Evolutionary conservation across 2,888 invertebrate species (phyloP), one percentile per base, ranked within the genome.

Genomic region (Branchellion lobata): DNA sequence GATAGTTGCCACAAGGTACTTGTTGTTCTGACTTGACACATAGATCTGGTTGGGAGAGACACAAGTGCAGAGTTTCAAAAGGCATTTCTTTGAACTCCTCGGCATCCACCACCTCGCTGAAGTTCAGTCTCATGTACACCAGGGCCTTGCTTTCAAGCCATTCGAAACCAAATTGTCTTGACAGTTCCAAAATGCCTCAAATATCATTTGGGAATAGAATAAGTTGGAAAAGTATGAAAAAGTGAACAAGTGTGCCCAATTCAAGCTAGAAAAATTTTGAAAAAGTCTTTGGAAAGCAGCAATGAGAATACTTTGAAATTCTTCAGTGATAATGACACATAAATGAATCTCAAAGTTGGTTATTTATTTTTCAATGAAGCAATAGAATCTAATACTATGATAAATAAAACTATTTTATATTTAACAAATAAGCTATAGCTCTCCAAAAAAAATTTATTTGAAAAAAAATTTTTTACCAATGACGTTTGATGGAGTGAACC

Each of bases 31-130:
- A 65, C 24, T 65, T 34, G 18, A 77, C 31, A 33, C 29, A 34
- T 21, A 77, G 65, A 34, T 77, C 57, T 14, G 21, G 29, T 27
- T 8, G 24, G 31, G 77, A 77, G n/a, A 77, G 34, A 36, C 57
- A 77, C 14, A 57, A 18, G 1, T 33, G 11, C n/a, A 77, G 31
- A 0, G 34, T 14, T 57, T 34, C 33, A n/a, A 61, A 34, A 24
- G 77, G 61, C 77, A 77, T 65, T 27, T 61, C n/a, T 11, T 61
- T 0, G 53, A 77, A 77, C 33, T 77, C 77, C n/a, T 77, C 65
- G 24, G 21, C 14, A 51, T 77, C 34, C 3, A 77, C 5, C 1
- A 77, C 77, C 0, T 57, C 65, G 11, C 27, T 51, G 31, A 77
- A 77, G 21, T 77, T 77, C n/a, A 36, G 1, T n/a, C 31, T 77